Evolutionary conservation across 1,140 invertebrate genomes (phyloP), one percentile per base, ranked within the genome.

Genomic region (Holcopasites calliopsidis): DNA sequence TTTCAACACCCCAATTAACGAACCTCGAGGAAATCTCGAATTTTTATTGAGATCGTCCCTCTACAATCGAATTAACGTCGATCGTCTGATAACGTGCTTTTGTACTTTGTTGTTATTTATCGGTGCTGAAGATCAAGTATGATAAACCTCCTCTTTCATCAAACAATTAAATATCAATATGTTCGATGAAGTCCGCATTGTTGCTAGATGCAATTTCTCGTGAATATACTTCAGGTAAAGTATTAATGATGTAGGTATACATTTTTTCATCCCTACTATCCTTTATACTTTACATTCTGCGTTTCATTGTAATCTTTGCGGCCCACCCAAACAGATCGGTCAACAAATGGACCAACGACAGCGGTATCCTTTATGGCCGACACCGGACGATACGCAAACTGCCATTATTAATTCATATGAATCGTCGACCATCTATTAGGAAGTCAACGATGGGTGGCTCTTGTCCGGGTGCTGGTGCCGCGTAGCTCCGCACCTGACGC

Each of bases 381-480:
- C 4, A 49, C 35, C 26, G 61, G 42, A 64, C 79, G 54, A 74
- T 78, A 83, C 52, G 76, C 64, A 50, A n/a, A n/a, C n/a, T 61
- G 55, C 66, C 47, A 58, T 68, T 31, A n/a, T 76, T 82, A 82
- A 83, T 83, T 72, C 77, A 77, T 82, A 83, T 83, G 83, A 83
- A 83, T 83, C 77, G 66, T 18, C 55, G 8, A 44, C 80, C 77
- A 83, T 83, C 83, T 71, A 83, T 83, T 83, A 83, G 82, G 66
- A 83, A 83, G 80, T 79, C 80, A 83, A 80, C 80, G 69, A 69
- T 76, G 72, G 76, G 68, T 76, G 35, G 38, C 21, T 28, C 47
- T 66, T 49, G n/a, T 52, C 21, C 16, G 38, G 47, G 38, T 33
- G 38, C 28, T 18, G 44, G 8, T 18, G 47, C 35, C 44, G 28